Conservation (phyloP, 2,797 vertebrate species). For the Phalloptychus januarius region DNA sequence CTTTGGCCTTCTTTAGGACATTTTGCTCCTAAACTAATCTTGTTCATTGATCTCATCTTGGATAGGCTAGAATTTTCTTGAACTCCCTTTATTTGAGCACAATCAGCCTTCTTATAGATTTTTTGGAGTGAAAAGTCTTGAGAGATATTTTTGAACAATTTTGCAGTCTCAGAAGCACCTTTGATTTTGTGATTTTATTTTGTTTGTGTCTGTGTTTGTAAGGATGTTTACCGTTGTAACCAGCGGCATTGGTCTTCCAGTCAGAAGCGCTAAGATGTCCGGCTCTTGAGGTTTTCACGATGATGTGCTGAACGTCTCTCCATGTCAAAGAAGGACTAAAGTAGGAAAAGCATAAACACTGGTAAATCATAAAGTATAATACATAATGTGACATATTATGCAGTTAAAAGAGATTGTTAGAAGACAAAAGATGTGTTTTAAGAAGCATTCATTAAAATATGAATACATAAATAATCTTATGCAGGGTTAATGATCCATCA, state of each 20-base stretch:
- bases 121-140: neutral
- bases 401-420: neutral
- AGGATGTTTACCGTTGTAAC: conserved; percentile 90
- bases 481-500: neutral
- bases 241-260: conserved; percentile 99
- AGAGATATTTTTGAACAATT: neutral
- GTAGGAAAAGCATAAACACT: conserved; percentile 18
- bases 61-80: neutral
- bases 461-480: neutral
- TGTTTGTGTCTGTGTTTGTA: conserved; percentile 10
- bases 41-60: neutral
- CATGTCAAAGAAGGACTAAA: conserved; percentile 90
- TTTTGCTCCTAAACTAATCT: neutral
- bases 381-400: neutral
- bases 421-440: neutral
- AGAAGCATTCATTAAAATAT: neutral
- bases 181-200: neutral
- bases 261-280: conserved; percentile 97
- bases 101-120: neutral
- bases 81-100: neutral
- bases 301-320: conserved; percentile 98
- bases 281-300: conserved; percentile 95
- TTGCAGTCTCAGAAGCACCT: neutral
- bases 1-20: neutral
- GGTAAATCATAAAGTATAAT: neutral